phyloP scores from a whole-genome alignment of 2,888 invertebrate genomes.

The Leptinotarsa tumamoca region DNA sequence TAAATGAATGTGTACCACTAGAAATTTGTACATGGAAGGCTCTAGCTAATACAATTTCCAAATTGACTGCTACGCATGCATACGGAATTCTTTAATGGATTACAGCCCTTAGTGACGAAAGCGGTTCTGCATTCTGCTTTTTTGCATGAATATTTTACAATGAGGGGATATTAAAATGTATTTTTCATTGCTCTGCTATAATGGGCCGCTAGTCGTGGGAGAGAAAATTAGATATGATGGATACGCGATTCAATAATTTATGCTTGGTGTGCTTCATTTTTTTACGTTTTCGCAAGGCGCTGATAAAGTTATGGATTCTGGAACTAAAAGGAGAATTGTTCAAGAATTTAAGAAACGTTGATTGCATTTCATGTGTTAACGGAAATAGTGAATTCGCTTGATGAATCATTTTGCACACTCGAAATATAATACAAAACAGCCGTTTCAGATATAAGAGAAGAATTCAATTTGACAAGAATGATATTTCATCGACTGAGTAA shows the following conservation, averaged over 20 bases:
- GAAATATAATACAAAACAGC: neutral
- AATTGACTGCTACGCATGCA: conserved; percentile 38
- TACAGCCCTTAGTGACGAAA: conserved; percentile 30
- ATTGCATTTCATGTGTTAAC: neutral
- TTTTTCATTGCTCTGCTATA: conserved; percentile 23
- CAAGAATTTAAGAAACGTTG: neutral
- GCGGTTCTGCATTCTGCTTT: conserved; percentile 24
- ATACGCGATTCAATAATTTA: conserved; percentile 23
- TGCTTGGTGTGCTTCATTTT: conserved; percentile 7
- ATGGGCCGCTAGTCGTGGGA: conserved; percentile 12
- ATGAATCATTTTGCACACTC: neutral
- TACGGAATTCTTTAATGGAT: conserved; percentile 40
- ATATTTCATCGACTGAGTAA: too few species aligned
- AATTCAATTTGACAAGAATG: too few species aligned
- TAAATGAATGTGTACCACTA: conserved; percentile 35
- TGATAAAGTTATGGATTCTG: conserved; percentile 5
- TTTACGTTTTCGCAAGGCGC: neutral
- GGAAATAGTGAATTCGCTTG: neutral
- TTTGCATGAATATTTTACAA: conserved; percentile 30
- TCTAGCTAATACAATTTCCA: conserved; percentile 31
- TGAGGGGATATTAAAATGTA: conserved; percentile 16
- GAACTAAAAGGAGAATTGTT: neutral
- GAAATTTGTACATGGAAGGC: conserved; percentile 32
- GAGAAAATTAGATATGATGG: conserved; percentile 23
- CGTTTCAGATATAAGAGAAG: too few species aligned